These are phyloP conservation scores for Nemotelus pantherinus DNA, from an alignment of 2,888 invertebrate genomes.

Conservation along the genomic window DNA sequence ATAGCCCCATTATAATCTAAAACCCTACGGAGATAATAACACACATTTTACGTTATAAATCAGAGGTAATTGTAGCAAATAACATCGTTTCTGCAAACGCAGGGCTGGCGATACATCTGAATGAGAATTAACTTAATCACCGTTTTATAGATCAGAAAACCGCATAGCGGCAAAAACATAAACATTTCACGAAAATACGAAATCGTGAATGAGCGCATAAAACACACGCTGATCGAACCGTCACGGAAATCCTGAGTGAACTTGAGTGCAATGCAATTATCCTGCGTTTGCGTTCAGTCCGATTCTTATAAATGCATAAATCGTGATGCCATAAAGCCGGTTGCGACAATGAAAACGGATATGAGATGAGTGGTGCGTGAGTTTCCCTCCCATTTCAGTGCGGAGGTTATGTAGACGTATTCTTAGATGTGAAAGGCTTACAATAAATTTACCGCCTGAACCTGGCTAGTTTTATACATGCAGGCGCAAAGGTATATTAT, in stretches of 20 bases:
- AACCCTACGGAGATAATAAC: slow-evolving; percentile 45
- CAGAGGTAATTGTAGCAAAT: slow-evolving; percentile 45
- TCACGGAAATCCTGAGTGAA: background rate
- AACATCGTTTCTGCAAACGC: background rate
- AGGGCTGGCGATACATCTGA: slow-evolving; percentile 3
- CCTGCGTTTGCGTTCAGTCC: slow-evolving; percentile 36
- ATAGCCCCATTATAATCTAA: slow-evolving; percentile 4
- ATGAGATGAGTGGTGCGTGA: slow-evolving; percentile 47
- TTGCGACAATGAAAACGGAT: slow-evolving; percentile 20
- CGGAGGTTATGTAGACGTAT: no score
- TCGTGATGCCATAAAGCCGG: slow-evolving; percentile 49
- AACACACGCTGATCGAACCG: slow-evolving; percentile 39
- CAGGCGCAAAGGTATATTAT: no score
- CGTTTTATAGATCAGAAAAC: background rate
- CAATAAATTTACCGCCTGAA: no score
- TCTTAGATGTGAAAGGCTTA: no score
- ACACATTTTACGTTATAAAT: slow-evolving; percentile 46
- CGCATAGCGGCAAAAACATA: background rate
- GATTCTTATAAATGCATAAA: slow-evolving; percentile 49
- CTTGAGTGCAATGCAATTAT: slow-evolving; percentile 43
- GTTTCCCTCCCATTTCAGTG: background rate
- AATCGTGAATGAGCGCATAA: background rate
- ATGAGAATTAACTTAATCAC: slow-evolving; percentile 18
- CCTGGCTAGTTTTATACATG: no score
- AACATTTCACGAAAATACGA: slow-evolving; percentile 14